Base-by-base conservation (phyloP, 1,140 invertebrate species). In the Odontomachus brunneus region DNA sequence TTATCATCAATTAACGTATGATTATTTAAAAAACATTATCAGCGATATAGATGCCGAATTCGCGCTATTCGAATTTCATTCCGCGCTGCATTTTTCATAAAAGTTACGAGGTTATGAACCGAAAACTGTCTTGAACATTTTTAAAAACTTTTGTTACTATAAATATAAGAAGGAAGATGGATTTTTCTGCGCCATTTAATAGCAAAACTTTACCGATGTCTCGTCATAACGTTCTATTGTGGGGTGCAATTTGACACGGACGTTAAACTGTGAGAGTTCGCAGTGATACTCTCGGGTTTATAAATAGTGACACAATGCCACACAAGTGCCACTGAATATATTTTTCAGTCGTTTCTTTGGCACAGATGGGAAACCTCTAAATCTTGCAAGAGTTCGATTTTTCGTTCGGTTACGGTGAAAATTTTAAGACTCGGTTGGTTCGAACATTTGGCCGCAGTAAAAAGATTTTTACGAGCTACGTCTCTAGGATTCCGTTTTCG, bases 311-410 rank as follows among this genome's bases (percentile, higher is more conserved):
- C 62, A 71, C 62, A 71, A 51, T 74, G 60, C 59, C 24, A 7
- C 24, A 22, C 44, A 78, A 67, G 82, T 53, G 33, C 48, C 12
- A 24, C 73, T 48, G 53, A 83, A 86, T 71, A 51, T 33, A 86
- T 87, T 83, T 87, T 87, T 86, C 80, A 83, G 67, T 44, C 80
- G 60, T 83, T 29, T 75, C 55, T 55, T 48, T 48, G 44, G 22
- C 63, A 33, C 63, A 78, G 75, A 78, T 78, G 75, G 75, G 75
- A 19, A 48, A 69, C 51, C n/a, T 15, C 9, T 78, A 44, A 78
- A 78, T 69, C 33, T 78, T 78, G 26, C 9, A 78, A 44, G 49
- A 26, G 49, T 69, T 78, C 51, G 75, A 69, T 78, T 78, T 78
- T 67, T 51, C n/a, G 75, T 44, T 55, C 49, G 65, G 33, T 22